A percentile compares a stretch with the other conserved stretches of the same genome.
phyloP scores from a whole-genome alignment of 2,113 vertebrate species.

The Oxygymnocypris stewartii region DNA sequence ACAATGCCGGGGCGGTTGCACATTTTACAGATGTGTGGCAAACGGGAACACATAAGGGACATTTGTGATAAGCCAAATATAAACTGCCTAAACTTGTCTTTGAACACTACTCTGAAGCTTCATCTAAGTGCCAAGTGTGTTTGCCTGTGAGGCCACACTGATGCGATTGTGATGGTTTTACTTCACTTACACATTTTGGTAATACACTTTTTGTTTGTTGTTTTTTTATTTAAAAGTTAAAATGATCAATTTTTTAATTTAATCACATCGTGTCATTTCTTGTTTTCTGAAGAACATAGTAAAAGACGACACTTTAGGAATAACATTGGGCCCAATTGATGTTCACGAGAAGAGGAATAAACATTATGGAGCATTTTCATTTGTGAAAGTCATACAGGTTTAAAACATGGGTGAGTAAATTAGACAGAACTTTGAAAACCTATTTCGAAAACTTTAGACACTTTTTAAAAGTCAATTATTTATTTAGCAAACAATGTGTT shows the following conservation, averaged over 20 bases:
- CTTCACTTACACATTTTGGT: too few species aligned
- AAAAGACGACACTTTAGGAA: background rate
- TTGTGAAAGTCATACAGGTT: background rate
- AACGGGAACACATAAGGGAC: too few species aligned
- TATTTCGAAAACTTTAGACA: too few species aligned
- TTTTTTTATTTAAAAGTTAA: background rate
- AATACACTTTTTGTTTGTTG: too few species aligned
- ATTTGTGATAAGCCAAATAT: background rate
- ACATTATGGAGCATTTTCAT: background rate
- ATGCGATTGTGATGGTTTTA: background rate
- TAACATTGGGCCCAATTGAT: background rate
- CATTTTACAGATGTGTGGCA: conserved; percentile 20
- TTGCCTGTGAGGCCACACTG: background rate
- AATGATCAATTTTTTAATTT: background rate
- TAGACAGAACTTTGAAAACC: background rate
- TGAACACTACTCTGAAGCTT: background rate
- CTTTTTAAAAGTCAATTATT: background rate
- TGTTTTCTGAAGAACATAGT: background rate
- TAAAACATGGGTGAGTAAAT: too few species aligned
- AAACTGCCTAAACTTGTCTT: background rate
- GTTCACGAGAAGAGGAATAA: background rate
- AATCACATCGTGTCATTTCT: background rate
- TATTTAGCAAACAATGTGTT: background rate
- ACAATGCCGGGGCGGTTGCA: background rate
- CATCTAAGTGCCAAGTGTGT: background rate